A percentile compares a stretch with the other conserved stretches of the same genome.
These are phyloP conservation scores for Aspiorhynchus laticeps DNA, from an alignment of 2,113 vertebrate species.

Conservation along the genomic window DNA sequence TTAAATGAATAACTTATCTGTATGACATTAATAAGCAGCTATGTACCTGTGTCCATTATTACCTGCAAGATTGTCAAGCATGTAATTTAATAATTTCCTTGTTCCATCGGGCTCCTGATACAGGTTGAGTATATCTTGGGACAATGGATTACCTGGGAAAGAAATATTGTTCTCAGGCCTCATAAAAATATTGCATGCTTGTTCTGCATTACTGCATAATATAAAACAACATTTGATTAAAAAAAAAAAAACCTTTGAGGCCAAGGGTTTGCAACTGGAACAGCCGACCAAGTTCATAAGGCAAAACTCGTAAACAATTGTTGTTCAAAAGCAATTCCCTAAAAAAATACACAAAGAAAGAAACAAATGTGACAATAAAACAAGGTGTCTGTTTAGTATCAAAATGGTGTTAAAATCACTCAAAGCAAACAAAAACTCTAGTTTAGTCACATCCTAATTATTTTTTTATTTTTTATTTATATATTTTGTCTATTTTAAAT, in stretches of 20 bases:
- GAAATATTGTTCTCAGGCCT: background rate
- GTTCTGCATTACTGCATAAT: too few relatives aligned
- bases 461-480: background rate
- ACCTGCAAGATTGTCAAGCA: constrained; percentile 99
- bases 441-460: background rate
- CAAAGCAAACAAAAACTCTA: background rate
- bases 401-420: background rate
- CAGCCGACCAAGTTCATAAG: constrained; percentile 98
- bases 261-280: constrained; percentile 97
- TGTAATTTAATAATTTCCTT: constrained; percentile 98
- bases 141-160: constrained; percentile 95
- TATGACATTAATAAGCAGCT: background rate
- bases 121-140: constrained; percentile 96
- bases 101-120: constrained; percentile 98
- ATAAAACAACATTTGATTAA: background rate
- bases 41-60: constrained; percentile 39
- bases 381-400: background rate
- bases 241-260: constrained; percentile 85
- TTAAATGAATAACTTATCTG: constrained; percentile 2
- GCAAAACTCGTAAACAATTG: constrained; percentile 99
- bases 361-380: background rate
- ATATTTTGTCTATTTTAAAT: background rate
- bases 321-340: constrained; percentile 99
- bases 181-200: background rate
- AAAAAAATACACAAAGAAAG: constrained; percentile 36